Evolutionary conservation across 2,113 vertebrate genomes (phyloP).

Genomic region (Taxidea taxus): DNA sequence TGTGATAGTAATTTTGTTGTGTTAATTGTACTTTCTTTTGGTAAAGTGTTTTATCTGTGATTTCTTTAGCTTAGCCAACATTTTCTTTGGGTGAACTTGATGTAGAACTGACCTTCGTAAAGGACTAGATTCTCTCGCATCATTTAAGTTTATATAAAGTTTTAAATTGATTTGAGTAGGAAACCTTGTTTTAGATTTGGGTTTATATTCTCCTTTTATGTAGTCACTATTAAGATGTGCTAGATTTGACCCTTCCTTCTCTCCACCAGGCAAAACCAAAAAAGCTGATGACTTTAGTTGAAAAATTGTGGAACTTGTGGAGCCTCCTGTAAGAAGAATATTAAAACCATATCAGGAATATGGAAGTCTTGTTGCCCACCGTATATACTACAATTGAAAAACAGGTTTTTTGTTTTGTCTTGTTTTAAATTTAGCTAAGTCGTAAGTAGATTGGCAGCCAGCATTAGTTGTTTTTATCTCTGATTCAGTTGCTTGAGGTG

Average conservation of each 20-base stretch:
- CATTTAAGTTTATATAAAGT: constrained; percentile 27
- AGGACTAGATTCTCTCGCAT: constrained; percentile 40
- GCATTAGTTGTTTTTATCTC: background rate
- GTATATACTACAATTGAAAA: background rate
- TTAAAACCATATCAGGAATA: background rate
- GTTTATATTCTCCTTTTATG: background rate
- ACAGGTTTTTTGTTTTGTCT: background rate
- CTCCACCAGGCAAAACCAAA: background rate
- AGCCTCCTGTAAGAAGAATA: background rate
- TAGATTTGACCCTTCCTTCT: constrained; percentile 1
- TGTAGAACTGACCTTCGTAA: constrained; percentile 35
- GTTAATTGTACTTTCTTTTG: constrained; percentile 7
- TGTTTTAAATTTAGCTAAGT: background rate
- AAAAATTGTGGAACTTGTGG: background rate
- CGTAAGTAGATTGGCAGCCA: background rate
- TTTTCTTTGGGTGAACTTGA: constrained; percentile 52
- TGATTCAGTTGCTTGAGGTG: background rate
- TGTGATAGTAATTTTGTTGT: background rate
- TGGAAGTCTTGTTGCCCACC: background rate
- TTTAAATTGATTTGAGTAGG: constrained; percentile 37
- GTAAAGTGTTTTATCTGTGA: constrained; percentile 44
- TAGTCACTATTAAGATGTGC: background rate
- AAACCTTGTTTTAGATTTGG: constrained; percentile 43
- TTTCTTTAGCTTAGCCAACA: constrained; percentile 26
- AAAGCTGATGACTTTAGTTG: background rate